phyloP scores from a whole-genome alignment of 2,888 invertebrate genomes.

The Temnothorax ravouxi region DNA sequence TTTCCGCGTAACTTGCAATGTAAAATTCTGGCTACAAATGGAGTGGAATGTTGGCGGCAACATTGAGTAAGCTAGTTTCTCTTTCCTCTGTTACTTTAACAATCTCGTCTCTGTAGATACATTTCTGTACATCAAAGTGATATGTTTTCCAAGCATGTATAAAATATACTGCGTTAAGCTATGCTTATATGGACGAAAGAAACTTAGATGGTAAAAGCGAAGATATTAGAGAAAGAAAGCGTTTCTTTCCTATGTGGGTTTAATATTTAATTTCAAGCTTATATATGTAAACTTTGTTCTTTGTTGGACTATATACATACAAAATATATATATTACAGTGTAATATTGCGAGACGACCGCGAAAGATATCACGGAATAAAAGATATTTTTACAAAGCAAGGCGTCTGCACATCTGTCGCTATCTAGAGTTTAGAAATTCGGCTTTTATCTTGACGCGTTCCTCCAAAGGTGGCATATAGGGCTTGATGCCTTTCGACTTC shows the following conservation, averaged over 20 bases:
- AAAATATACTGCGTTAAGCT: constrained; percentile 23
- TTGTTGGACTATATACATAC: constrained; percentile 30
- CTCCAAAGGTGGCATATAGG: constrained; percentile 90
- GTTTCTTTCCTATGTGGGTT: neutral
- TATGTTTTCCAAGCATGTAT: neutral
- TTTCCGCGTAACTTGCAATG: neutral
- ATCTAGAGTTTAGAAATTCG: constrained; percentile 86
- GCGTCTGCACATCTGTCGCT: neutral
- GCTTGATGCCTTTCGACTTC: constrained; percentile 89
- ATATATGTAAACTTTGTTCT: constrained; percentile 19
- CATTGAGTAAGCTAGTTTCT: neutral
- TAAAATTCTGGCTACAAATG: neutral
- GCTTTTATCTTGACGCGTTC: constrained; percentile 90
- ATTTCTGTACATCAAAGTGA: neutral
- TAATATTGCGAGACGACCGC: constrained; percentile 42
- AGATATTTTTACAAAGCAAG: constrained; percentile 57
- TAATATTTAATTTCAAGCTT: neutral
- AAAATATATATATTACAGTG: constrained; percentile 24
- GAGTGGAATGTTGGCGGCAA: neutral
- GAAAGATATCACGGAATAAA: constrained; percentile 64
- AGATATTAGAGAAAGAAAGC: neutral
- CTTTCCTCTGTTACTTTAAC: neutral
- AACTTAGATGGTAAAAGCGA: neutral
- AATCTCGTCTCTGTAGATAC: constrained; percentile 21
- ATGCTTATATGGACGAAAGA: neutral